A percentile compares a stretch with the other conserved stretches of the same genome.
Conservation (phyloP, 2,113 vertebrate species). For the Seriola dumerili region DNA sequence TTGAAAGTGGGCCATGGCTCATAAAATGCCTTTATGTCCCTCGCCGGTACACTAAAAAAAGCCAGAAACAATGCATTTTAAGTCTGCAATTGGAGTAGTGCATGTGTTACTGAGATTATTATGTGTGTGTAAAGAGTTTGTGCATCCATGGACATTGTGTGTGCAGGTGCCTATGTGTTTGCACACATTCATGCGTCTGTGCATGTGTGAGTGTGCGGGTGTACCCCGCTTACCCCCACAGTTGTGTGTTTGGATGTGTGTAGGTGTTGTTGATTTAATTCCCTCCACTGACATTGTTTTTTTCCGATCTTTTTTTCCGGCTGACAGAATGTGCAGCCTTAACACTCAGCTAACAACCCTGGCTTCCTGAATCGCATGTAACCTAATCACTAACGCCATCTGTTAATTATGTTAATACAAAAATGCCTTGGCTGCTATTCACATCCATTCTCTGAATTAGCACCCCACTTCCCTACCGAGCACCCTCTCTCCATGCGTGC, state of each 20-base stretch:
- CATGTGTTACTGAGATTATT: conserved; percentile 61
- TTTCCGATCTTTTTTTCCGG: conserved; percentile 68
- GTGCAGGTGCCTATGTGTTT: conserved; percentile 22
- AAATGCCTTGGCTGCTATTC: conserved; percentile 80
- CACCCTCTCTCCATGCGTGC: conserved; percentile 55
- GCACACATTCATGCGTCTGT: conserved; percentile 40
- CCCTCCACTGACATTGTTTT: conserved; percentile 76
- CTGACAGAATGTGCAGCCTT: conserved; percentile 77
- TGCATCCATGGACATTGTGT: not conserved
- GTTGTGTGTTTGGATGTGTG: conserved; percentile 68
- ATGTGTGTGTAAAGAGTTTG: conserved; percentile 48
- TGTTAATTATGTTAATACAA: conserved; percentile 87
- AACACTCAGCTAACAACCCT: conserved; percentile 80
- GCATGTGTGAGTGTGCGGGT: conserved; percentile 28
- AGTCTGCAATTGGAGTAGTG: conserved; percentile 70
- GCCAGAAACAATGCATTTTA: conserved; percentile 76
- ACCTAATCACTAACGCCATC: conserved; percentile 86
- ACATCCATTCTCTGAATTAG: conserved; percentile 77
- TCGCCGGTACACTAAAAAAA: conserved; percentile 69
- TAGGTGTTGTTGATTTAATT: conserved; percentile 79
- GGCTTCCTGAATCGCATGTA: conserved; percentile 82
- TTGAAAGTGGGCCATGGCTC: conserved; percentile 81
- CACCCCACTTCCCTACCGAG: conserved; percentile 57
- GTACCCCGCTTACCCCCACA: conserved; percentile 37
- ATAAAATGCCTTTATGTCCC: conserved; percentile 78